A percentile compares a stretch with the other conserved stretches of the same genome.
Evolutionary conservation across 2,113 vertebrate species (phyloP).

Genomic region (Shinisaurus crocodilurus): DNA sequence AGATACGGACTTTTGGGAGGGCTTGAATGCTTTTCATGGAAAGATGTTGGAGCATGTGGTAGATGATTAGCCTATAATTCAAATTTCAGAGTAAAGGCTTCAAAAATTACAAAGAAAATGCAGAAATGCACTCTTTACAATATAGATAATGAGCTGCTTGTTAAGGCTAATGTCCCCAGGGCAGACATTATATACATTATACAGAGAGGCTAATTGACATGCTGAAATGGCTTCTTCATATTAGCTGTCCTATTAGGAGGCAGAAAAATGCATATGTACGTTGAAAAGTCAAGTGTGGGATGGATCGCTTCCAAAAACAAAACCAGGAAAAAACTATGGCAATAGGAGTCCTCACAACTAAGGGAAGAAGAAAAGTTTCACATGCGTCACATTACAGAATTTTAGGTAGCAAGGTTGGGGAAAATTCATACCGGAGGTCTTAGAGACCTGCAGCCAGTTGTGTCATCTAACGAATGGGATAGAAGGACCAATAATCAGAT

Average conservation of each 20-base stretch:
- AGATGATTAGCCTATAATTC: not conserved
- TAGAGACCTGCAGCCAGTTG: too few species aligned
- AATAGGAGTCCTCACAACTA: not conserved
- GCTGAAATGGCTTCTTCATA: not conserved
- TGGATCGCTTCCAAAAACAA: not conserved
- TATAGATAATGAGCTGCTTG: not conserved
- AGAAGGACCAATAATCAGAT: too few species aligned
- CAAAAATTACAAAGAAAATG: not conserved
- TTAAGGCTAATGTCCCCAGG: not conserved
- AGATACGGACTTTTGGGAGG: not conserved
- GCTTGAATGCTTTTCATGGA: not conserved
- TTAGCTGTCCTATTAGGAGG: not conserved
- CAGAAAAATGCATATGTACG: not conserved
- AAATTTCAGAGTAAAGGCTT: not conserved
- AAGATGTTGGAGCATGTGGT: not conserved
- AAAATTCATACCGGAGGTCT: too few species aligned
- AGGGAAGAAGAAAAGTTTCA: too few species aligned
- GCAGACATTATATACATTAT: not conserved
- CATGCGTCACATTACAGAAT: too few species aligned
- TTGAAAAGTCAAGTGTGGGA: not conserved
- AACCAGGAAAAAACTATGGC: conserved; percentile 7
- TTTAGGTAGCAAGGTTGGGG: too few species aligned
- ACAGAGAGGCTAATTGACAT: conserved; percentile 6
- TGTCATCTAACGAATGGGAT: too few species aligned
- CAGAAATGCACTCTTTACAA: not conserved